Conservation (phyloP, 2,113 vertebrate genomes). For the Phylloscopus trochilus region DNA sequence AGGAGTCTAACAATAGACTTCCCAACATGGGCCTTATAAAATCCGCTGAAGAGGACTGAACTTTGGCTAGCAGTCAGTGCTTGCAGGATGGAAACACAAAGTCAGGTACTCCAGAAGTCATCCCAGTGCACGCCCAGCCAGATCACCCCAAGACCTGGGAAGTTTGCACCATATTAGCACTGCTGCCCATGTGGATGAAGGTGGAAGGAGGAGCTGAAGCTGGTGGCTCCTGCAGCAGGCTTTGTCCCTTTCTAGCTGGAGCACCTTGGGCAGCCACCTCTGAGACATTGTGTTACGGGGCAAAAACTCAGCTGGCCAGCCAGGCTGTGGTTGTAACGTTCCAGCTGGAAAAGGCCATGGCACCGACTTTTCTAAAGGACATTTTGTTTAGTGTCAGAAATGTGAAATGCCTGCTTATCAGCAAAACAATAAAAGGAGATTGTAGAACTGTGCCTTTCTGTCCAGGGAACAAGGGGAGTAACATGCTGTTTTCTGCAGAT, state of each 20-base stretch:
- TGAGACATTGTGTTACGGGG: not conserved
- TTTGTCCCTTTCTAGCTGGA: not conserved
- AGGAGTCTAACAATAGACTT: not conserved
- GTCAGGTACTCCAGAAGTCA: not conserved
- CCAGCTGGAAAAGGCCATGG: slow-evolving; percentile 1
- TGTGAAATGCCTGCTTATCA: slow-evolving; percentile 63
- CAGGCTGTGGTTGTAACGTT: not conserved
- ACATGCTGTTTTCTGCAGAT: slow-evolving; percentile 25
- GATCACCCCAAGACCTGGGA: not conserved
- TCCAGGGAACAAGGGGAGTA: not conserved
- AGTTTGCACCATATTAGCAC: not conserved
- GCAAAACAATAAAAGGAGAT: slow-evolving; percentile 51
- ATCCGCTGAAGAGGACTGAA: not conserved
- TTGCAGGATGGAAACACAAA: not conserved
- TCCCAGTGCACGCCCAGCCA: fast-evolving
- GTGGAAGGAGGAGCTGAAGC: not conserved
- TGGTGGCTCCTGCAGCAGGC: not conserved
- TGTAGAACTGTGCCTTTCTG: slow-evolving; percentile 39
- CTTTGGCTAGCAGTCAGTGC: not conserved
- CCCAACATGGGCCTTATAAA: not conserved
- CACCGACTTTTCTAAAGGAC: slow-evolving; percentile 17
- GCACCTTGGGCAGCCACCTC: not conserved
- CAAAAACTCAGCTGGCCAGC: not conserved
- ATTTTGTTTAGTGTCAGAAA: slow-evolving; percentile 39
- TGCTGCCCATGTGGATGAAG: not conserved